Evolutionary conservation across 2,113 vertebrate species (phyloP), one percentile per base, ranked within the genome.

Genomic region (Malurus melanocephalus): DNA sequence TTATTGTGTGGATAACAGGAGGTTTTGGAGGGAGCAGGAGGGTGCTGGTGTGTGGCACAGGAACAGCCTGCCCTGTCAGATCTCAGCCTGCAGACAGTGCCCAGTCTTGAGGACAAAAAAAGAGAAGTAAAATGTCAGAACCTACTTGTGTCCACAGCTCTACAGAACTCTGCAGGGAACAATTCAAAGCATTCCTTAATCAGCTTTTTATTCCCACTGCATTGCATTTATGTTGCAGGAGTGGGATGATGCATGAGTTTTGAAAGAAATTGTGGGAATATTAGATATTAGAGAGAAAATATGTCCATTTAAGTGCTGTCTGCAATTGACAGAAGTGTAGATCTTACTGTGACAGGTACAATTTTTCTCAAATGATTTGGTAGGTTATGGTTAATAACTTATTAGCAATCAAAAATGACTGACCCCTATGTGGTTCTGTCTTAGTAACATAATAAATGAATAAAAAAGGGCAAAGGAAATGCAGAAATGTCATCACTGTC

Each of bases 161-260:
- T 57, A 56, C 46, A 91, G 56, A 85, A 45, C 59, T 59, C 79
- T 80, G 43, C 52, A 88, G 48, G 60, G 45, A 89, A 21, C 30
- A 62, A n/a, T 64, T 77, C 26, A 46, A 91, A 55, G 32, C 40
- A n/a, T n/a, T 87, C 71, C 66, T 75, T 55, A 66, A 55, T n/a
- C 38, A 82, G 51, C 57, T 82, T 91, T 73, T 28, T 66, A 51
- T 73, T 77, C 43, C 52, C 33, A 27, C 42, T 51, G 26, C 51
- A 66, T 62, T 89, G 27, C 4, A 56, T 59, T 80, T 83, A 66
- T 83, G 38, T 74, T 94, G 60, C 40, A 89, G 65, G 48, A 74
- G 32, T 48, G 85, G 53, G 33, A 74, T 60, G 62, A 85, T 48
- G 10, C 8, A 13, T 22, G 51, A 85, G 17, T 80, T 85, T 59